Base-by-base conservation (phyloP, 2,113 vertebrate species). In the Pongo abelii region DNA sequence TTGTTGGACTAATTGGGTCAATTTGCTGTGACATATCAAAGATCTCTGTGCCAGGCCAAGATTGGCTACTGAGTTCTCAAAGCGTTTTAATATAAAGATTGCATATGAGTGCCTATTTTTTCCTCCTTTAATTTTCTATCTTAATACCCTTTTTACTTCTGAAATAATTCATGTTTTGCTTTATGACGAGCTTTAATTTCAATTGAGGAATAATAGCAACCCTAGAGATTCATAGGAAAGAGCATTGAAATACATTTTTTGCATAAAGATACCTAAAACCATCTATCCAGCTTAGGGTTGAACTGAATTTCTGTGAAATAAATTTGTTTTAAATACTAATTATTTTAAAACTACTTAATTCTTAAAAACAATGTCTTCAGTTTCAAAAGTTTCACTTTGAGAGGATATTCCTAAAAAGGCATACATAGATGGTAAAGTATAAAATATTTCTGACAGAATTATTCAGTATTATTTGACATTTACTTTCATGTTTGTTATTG, bases 401-500 rank as follows among this genome's bases (percentile, higher is more conserved):
- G 75, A 94, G 61, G 74, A 91, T 91, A 96, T 14, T 97, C 89
- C 88, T 94, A 86, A 93, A 94, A 91, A 91, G 43, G 77, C 86
- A 97, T 85, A 92, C 78, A 70, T 25, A 95, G 32, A 50, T 90
- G 86, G 84, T 67, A 93, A 95, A 93, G 84, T 96, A 94, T 78
- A 95, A 94, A 96, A 84, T 94, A 79, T 84, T 97, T 94, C 86
- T 96, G 84, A 95, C 67, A 84, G 77, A 86, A 79, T 84, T 94
- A 92, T 92, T 97, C 96, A 98, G 98, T 98, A 94, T 98, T 98
- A 96, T 89, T 96, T 81, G 95, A 77, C 83, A 92, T 83, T 95
- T 97, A 96, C 94, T 96, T 96, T 97, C 55, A 87, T 87, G 75
- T 97, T 96, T 98, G 93, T 97, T 96, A 59, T 59, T 96, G 89